Base-by-base conservation (phyloP, 2,888 invertebrate species). In the Synergus umbraculus region DNA sequence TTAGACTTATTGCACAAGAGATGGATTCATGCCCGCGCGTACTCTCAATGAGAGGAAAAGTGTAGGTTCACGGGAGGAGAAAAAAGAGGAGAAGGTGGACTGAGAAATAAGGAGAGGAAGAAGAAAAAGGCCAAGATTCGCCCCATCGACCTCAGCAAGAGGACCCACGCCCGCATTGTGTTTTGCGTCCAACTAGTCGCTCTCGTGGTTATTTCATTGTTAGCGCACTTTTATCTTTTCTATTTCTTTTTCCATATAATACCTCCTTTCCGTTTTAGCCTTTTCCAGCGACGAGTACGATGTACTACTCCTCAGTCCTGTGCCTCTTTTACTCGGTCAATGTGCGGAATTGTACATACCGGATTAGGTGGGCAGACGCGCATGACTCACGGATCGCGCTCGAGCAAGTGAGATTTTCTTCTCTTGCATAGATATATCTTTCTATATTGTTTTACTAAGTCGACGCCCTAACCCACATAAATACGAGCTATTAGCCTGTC, bases 151-250 rank as follows among this genome's bases (percentile, higher is more conserved):
- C 79, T 82, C 78, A 82, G 67, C 79, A 78, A 79, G 79, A 86
- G 88, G 88, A 88, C 90, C 90, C 89, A 89, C 90, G 90, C 90
- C 88, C 87, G 88, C 89, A 88, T 90, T 90, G 90, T 90, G 86
- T 60, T 89, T 87, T 88, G 84, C 88, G 86, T 86, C 84, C 87
- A 87, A 87, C 88, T 88, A 87, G 89, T 87, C 87, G 88, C 84
- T 90, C 89, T 88, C 86, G 82, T 79, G 76, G 85, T 86, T 86
- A 82, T 85, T 88, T 87, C 87, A 88, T 89, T 89, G 88, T 89
- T 78, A 64, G 66, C 64, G 66, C 64, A 65, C 77, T 46, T 77
- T 82, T 76, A 79, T 83, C 81, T 78, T 76, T 43, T 67, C 78
- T 78, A 78, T 44, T 78, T 79, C 73, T 80, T 58, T 76, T 76